Conservation (phyloP, 2,888 invertebrate genomes). For the Empis livida region DNA sequence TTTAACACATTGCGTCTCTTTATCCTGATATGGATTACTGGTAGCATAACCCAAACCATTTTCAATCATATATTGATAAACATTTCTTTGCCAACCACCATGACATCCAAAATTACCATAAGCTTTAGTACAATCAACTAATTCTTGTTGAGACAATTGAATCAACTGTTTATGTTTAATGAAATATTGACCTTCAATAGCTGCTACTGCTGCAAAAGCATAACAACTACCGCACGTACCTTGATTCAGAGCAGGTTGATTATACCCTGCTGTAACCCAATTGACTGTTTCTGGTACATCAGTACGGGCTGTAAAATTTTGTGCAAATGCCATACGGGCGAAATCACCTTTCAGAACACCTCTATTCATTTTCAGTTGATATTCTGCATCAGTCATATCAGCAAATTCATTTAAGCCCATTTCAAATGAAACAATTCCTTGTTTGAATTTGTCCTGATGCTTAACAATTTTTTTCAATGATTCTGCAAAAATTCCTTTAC, state of each 20-base stretch:
- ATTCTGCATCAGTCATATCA: too few relatives aligned
- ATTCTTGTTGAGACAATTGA: background rate
- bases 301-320: background rate
- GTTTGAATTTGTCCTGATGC: too few relatives aligned
- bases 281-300: background rate
- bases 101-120: background rate
- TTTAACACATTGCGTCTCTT: too few relatives aligned
- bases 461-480: too few relatives aligned
- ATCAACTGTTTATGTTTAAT: background rate
- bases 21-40: background rate
- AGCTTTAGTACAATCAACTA: background rate
- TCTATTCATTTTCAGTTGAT: too few relatives aligned
- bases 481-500: too few relatives aligned
- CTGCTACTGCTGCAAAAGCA: background rate
- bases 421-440: too few relatives aligned
- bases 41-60: background rate
- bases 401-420: too few relatives aligned
- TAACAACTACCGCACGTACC: background rate
- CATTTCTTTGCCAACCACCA: background rate
- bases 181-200: background rate
- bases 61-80: background rate
- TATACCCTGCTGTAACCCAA: background rate
- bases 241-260: background rate
- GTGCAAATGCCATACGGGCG: background rate
- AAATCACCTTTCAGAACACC: conserved; percentile 5